Base-by-base conservation (phyloP, 2,888 invertebrate species). In the Ditula angustiorana region DNA sequence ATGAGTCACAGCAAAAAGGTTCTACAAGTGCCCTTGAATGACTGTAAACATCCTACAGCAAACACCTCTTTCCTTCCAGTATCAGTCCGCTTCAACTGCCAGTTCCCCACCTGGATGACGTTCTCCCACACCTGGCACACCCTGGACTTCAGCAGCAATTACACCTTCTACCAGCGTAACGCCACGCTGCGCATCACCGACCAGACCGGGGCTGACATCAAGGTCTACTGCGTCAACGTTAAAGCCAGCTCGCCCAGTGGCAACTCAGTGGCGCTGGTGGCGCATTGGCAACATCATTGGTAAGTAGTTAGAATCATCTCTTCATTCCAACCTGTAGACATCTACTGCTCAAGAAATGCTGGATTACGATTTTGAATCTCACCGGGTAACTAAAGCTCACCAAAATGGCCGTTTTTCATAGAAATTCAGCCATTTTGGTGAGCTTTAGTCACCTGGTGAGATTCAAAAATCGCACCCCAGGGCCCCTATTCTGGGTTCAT, bases 81-180 rank as follows among this genome's bases (percentile, higher is more conserved):
- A 52, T 94, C 95, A 66, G 94, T 95, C 55, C 94, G 95, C 67
- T 95, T 95, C 84, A 96, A 95, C 89, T 98, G 98, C 87, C 96
- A 96, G 83, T 98, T 97, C 86, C 98, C 98, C 1, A 93, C 94
- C 19, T 98, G 98, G 98, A 94, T 98, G 90, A 96, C 97, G 71
- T 96, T 95, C 78, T 95, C 95, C 64, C 94, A 95, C 80, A 97
- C 97, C 76, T 98, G 98, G 98, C 97, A 98, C 89, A 97, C 97
- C 50, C 93, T 98, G 80, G 97, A 98, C 94, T 96, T 96, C 85
- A 95, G 96, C 79, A 95, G 96, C 78, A 96, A 96, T 76, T 98
- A 97, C 92, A 96, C 96, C 74, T 97, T 97, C 91, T 96, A 96
- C 88, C 95, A 96, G 85, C 94, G 95, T 71, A 96, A 96, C 83